These are phyloP conservation scores for Zosterops hypoxanthus DNA, from an alignment of 2,113 vertebrate species.

Conservation along the genomic window DNA sequence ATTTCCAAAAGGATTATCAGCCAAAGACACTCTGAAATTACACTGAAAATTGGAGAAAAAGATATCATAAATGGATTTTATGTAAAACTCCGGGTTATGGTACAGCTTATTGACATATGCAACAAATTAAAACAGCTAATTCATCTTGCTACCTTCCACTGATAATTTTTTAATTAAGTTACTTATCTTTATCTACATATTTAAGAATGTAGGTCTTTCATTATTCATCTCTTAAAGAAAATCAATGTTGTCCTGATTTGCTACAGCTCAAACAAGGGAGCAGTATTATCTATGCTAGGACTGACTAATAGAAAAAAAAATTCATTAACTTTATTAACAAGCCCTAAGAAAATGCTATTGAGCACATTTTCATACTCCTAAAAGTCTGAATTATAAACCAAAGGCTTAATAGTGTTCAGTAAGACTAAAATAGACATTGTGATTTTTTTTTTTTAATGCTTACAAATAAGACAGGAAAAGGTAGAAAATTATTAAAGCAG, in stretches of 20 bases:
- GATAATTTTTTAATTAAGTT: slow-evolving; percentile 67
- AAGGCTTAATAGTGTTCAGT: not conserved
- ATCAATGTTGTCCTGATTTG: slow-evolving; percentile 66
- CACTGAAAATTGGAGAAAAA: not conserved
- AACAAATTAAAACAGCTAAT: slow-evolving; percentile 45
- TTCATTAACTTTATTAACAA: slow-evolving; percentile 43
- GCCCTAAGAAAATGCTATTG: not conserved
- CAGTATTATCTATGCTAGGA: slow-evolving; percentile 21
- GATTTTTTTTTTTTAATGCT: not conserved
- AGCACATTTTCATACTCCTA: not conserved
- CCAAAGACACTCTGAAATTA: not conserved
- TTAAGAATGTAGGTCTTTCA: slow-evolving; percentile 56
- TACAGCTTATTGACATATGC: slow-evolving; percentile 7
- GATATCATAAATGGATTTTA: not conserved
- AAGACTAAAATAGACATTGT: not conserved
- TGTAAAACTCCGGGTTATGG: not conserved
- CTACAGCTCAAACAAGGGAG: slow-evolving; percentile 11
- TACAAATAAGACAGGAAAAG: not conserved
- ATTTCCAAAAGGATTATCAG: not conserved
- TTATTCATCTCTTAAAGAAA: slow-evolving; percentile 69
- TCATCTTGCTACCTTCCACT: slow-evolving; percentile 38
- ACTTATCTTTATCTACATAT: slow-evolving; percentile 68
- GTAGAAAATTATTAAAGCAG: not conserved
- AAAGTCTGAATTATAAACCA: slow-evolving; percentile 2
- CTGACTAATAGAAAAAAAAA: slow-evolving; percentile 40